phyloP scores from a whole-genome alignment of 2,113 vertebrate species.

The Halichoerus grypus region DNA sequence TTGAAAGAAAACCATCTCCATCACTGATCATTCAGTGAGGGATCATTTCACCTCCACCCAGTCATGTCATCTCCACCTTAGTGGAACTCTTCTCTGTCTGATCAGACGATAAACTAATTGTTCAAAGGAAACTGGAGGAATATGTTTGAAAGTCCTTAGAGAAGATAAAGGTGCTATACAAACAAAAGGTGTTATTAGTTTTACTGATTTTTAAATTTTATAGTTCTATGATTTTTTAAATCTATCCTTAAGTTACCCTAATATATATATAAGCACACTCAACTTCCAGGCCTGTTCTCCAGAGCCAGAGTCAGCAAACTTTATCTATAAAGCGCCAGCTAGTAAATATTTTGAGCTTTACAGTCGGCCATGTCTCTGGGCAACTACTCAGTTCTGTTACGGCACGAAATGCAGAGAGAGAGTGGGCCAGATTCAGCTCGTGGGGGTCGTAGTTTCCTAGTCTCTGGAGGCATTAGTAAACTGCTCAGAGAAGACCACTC shows the following conservation, averaged over 20 bases:
- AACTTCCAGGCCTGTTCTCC: not conserved
- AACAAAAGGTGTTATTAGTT: not conserved
- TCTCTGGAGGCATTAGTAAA: not conserved
- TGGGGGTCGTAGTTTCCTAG: not conserved
- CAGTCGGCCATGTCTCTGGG: rapidly evolving
- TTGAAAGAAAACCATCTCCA: not conserved
- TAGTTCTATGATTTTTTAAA: not conserved
- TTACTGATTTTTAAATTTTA: not conserved
- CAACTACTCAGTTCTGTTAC: not conserved
- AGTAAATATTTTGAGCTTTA: not conserved
- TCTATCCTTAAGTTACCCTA: not conserved
- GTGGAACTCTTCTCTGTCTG: not conserved
- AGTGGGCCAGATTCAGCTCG: rapidly evolving
- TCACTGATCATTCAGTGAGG: not conserved
- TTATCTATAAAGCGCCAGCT: not conserved
- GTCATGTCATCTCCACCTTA: not conserved
- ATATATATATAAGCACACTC: not conserved
- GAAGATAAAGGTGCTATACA: not conserved
- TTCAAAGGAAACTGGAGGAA: not conserved
- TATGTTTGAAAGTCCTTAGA: not conserved
- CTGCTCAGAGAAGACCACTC: not conserved
- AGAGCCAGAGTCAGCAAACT: not conserved
- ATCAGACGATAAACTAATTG: not conserved
- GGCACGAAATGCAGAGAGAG: not conserved
- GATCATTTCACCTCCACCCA: not conserved